A percentile compares a stretch with the other conserved stretches of the same genome.
Conservation (phyloP, 2,888 invertebrate genomes). For the Nymphalis urticae region DNA sequence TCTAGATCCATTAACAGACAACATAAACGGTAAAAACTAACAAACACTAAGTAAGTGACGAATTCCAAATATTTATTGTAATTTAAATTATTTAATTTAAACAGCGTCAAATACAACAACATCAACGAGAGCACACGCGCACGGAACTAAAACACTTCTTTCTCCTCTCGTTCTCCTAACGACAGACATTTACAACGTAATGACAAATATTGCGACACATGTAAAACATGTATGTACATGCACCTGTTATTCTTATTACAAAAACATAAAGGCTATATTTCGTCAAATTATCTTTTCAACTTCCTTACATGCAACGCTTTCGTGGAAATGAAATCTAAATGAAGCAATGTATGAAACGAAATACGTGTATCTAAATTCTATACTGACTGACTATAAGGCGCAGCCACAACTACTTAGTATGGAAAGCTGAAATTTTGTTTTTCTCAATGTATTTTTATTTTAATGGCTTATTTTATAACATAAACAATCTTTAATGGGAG, state of each 20-base stretch:
- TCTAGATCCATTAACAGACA: no score
- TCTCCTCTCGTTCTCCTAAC: slow-evolving; percentile 53
- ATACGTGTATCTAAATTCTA: not conserved
- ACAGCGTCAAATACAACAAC: slow-evolving; percentile 44
- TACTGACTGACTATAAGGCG: no score
- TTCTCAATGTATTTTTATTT: no score
- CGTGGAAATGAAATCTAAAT: slow-evolving; percentile 35
- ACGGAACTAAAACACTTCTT: slow-evolving; percentile 69
- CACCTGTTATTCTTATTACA: slow-evolving; percentile 18
- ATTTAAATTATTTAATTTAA: no score
- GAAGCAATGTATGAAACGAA: slow-evolving; percentile 32
- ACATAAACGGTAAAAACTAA: no score
- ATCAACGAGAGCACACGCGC: slow-evolving; percentile 46
- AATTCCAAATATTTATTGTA: no score
- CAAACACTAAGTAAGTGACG: no score
- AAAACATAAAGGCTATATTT: slow-evolving; percentile 10
- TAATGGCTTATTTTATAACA: no score
- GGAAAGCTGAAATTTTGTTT: no score
- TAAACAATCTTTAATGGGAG: no score
- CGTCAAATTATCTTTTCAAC: slow-evolving; percentile 1
- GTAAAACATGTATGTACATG: slow-evolving; percentile 27
- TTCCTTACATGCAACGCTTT: slow-evolving; percentile 33
- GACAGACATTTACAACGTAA: slow-evolving; percentile 56
- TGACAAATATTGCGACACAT: slow-evolving; percentile 59
- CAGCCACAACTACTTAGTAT: no score